Base-by-base conservation (phyloP, 2,888 invertebrate species). In the Esperia sulphurella region DNA sequence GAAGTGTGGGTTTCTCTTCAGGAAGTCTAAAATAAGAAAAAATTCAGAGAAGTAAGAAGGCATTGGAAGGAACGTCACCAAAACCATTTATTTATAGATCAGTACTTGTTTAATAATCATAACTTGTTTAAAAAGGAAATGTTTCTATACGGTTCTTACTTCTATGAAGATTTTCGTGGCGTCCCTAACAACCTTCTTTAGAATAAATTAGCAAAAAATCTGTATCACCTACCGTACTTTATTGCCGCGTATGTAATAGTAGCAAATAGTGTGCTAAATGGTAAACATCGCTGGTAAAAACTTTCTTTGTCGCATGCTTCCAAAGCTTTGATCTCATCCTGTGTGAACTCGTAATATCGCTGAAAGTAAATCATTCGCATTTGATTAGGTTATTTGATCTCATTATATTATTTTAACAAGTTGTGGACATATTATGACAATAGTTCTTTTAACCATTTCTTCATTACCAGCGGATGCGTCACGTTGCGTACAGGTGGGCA, bases 301-400 rank as follows among this genome's bases (percentile, higher is more conserved):
- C 95, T 95, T 66, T 96, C 96, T 45, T 83, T 81, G 74, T 95
- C 95, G 71, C 96, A 96, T 75, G 96, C 94, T 63, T 91, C 91
- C 45, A 96, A 77, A 9, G 93, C 93, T 61, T 91, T 86, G 44
- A 94, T 73, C 75, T 96, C 96, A 28, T 96, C 95, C 1, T 90
- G 78, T 3, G 92, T 91, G 68, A 95, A 94, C 72, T 93, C 91
- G 66, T 94, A 94, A 68, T 86, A 88, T 12, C 88, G 83, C 88
- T 88, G 64, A 40, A 81, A 81, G n/a, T 7, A 39, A 4, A 39
- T n/a, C n/a, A 21, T 3, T 5, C 21, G 5, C 21, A 5, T 21
- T 21, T 21, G 21, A 21, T 21, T 21, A 2, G 21, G 21, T 21
- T 21, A 21, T 21, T 21, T 21, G 21, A 21, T 21, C 21, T 21